Evolutionary conservation across 2,888 invertebrate species (phyloP).

Genomic region (Dolomedes plantarius): DNA sequence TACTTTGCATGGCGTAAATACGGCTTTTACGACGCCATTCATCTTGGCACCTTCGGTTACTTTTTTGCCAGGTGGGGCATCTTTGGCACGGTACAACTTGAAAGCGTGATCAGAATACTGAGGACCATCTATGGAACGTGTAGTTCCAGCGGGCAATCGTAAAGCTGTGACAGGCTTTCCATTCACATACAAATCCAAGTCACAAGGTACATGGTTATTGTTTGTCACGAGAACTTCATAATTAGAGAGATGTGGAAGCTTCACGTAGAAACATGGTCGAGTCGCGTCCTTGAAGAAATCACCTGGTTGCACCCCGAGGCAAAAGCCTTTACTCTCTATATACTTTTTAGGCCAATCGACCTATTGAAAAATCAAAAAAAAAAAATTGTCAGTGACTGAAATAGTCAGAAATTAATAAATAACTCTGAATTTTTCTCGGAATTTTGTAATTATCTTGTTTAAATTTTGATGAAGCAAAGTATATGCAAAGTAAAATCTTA

Average conservation of each 20-base stretch:
- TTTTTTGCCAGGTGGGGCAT: background rate
- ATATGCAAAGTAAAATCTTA: too few species aligned
- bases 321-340: constrained; percentile 3
- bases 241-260: background rate
- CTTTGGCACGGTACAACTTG: background rate
- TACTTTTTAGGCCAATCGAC: constrained; percentile 5
- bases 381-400: too few species aligned
- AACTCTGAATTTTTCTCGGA: too few species aligned
- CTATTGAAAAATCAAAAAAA: background rate
- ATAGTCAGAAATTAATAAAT: too few species aligned
- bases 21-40: background rate
- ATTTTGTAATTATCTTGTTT: too few species aligned
- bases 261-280: background rate
- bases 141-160: background rate
- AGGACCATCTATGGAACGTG: constrained; percentile 1
- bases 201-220: background rate
- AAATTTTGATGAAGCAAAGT: too few species aligned
- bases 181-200: constrained; percentile 10
- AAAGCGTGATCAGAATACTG: background rate
- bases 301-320: background rate
- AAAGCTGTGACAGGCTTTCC: background rate
- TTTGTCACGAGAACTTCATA: constrained; percentile 1
- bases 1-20: background rate
- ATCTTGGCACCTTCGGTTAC: background rate
- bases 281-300: background rate